Conservation (phyloP, 92 coral and sea anemone genomes). For the Porites evermanni region DNA sequence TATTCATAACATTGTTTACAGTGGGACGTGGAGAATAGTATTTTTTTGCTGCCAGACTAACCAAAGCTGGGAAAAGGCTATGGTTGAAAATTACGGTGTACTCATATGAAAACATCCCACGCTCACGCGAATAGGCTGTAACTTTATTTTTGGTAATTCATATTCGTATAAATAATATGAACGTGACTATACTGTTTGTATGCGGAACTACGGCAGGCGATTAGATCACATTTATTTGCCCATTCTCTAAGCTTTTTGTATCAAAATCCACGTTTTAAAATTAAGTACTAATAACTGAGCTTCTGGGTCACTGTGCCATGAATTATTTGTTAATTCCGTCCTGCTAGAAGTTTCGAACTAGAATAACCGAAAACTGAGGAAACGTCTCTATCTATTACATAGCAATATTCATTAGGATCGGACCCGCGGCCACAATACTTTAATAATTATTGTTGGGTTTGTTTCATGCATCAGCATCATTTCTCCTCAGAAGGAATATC, state of each 20-base stretch:
- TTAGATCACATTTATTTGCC: constrained; percentile 4
- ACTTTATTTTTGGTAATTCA: background rate
- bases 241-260: background rate
- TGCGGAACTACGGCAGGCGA: background rate
- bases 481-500: too few species aligned
- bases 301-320: background rate
- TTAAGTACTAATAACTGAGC: background rate
- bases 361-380: background rate
- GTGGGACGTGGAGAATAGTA: background rate
- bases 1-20: background rate
- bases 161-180: background rate
- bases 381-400: background rate
- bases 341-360: background rate
- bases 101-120: too few species aligned
- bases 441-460: background rate
- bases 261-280: background rate
- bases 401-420: background rate
- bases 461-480: background rate
- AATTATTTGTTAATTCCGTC: background rate
- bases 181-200: background rate
- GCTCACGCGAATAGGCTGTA: too few species aligned
- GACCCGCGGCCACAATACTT: background rate
- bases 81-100: too few species aligned
- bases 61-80: too few species aligned
- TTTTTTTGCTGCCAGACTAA: too few species aligned